phyloP scores from a whole-genome alignment of 2,797 vertebrate genomes.

The Atherinosoma microstoma region DNA sequence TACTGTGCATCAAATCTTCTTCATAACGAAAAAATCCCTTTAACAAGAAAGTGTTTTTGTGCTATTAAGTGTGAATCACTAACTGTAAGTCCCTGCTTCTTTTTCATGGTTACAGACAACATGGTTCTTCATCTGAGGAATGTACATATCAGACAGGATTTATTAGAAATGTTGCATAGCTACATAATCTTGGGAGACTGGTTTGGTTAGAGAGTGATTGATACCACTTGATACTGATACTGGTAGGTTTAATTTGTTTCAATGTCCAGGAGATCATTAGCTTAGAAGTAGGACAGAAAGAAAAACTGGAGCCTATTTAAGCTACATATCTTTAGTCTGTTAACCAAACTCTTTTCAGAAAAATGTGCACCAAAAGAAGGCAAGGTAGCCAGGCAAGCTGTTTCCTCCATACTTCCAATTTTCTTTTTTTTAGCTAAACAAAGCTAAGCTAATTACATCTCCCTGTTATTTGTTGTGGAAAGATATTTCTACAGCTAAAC shows the following conservation, averaged over 20 bases:
- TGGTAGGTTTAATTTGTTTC: background rate
- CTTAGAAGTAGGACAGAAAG: background rate
- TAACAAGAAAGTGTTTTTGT: background rate
- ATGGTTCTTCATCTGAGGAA: background rate
- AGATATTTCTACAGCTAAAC: background rate
- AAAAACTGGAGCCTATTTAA: background rate
- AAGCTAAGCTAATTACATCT: background rate
- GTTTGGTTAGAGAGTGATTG: background rate
- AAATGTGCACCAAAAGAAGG: background rate
- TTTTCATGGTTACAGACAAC: too few species aligned
- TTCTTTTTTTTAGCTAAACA: background rate
- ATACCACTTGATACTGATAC: constrained; percentile 7
- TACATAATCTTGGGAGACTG: background rate
- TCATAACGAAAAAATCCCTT: background rate
- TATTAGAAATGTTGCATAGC: constrained; percentile 1
- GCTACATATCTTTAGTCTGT: background rate
- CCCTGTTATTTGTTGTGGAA: background rate
- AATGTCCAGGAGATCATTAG: background rate
- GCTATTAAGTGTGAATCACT: background rate
- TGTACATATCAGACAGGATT: background rate
- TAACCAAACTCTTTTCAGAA: background rate
- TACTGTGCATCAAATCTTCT: background rate
- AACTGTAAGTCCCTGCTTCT: too few species aligned
- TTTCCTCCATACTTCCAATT: background rate
- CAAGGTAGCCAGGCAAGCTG: background rate